Percentiles rank a stretch among this genome's conserved stretches.
Evolutionary conservation across 2,113 vertebrate genomes (phyloP).

Genomic region (Haemorhous mexicanus): DNA sequence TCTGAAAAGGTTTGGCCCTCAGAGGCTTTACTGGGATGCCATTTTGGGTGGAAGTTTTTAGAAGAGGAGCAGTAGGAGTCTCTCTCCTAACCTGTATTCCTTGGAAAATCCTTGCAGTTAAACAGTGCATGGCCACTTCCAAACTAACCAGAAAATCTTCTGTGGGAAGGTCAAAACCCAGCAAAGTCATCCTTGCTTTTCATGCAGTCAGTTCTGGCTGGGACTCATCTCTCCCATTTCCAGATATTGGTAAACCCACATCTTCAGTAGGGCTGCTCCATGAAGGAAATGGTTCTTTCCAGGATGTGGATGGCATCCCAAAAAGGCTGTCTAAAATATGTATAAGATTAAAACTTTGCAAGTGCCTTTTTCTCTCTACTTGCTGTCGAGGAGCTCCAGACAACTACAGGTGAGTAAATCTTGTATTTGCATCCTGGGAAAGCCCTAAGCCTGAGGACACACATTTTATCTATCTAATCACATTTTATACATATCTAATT

Average conservation of each 20-base stretch:
- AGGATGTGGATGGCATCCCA: neutral
- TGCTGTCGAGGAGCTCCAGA: neutral
- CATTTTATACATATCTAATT: too few relatives aligned
- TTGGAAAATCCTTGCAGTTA: neutral
- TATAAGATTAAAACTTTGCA: neutral
- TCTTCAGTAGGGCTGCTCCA: neutral
- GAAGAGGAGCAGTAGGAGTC: fast-evolving
- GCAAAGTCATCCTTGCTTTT: neutral
- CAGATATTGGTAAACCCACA: neutral
- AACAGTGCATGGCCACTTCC: neutral
- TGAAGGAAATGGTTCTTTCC: neutral
- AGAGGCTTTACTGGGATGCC: neutral
- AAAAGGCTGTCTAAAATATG: neutral
- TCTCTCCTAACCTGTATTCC: neutral
- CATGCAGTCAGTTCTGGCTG: neutral
- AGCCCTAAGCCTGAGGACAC: neutral
- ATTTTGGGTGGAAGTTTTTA: neutral
- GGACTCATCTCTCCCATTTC: neutral
- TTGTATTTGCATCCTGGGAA: neutral
- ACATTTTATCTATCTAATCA: too few relatives aligned
- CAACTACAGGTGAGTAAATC: neutral
- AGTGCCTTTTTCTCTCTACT: neutral
- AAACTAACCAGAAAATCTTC: neutral
- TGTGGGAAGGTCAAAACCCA: neutral
- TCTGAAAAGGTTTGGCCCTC: neutral